Base-by-base conservation (phyloP, 2,797 vertebrate genomes). In the Hirundo rustica region DNA sequence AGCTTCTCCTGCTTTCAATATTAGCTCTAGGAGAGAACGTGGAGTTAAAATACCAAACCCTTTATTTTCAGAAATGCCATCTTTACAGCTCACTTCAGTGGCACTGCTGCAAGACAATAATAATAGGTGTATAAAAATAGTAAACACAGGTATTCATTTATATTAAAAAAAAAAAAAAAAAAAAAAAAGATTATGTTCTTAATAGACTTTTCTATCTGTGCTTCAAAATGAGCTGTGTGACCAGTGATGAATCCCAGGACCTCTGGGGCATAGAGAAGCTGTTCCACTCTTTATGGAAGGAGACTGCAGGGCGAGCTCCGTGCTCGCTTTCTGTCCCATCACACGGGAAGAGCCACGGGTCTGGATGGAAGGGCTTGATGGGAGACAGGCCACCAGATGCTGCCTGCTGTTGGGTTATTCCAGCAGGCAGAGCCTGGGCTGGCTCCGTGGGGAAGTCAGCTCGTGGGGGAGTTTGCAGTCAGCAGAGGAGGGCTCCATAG, bases 321-420 rank as follows among this genome's bases (percentile, higher is more conserved):
- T 5, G 0, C n/a, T 62, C 10, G 1, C 13, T 2, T 26, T 60
- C n/a, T 21, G 9, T 50, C 44, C 42, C 21, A 7, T 57, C 38
- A 22, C 0, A 0, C 2, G 2, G 25, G 42, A 25, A 11, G 17
- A 62, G 53, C 36, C 10, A 0, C 2, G 27, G 60, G 4, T 26
- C 47, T 75, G 45, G 40, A 42, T 23, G 68, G 44, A 54, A 61
- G 76, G 29, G 22, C 65, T 51, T 32, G 40, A 3, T 30, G 25
- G 67, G 27, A 44, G 60, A 11, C 14, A 18, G 38, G 45, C 71
- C 51, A 16, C 18, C 50, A 78, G 67, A 30, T 16, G 30, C 15
- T 22, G 21, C 26, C 38, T 60, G 34, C 50, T 71, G 29, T 3
- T 87, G 55, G 17, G 40, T 50, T n/a, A 2, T 47, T 54, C 40